A percentile compares a stretch with the other conserved stretches of the same genome.
Evolutionary conservation across 2,797 vertebrate species (phyloP).

Genomic region (Gila robusta): DNA sequence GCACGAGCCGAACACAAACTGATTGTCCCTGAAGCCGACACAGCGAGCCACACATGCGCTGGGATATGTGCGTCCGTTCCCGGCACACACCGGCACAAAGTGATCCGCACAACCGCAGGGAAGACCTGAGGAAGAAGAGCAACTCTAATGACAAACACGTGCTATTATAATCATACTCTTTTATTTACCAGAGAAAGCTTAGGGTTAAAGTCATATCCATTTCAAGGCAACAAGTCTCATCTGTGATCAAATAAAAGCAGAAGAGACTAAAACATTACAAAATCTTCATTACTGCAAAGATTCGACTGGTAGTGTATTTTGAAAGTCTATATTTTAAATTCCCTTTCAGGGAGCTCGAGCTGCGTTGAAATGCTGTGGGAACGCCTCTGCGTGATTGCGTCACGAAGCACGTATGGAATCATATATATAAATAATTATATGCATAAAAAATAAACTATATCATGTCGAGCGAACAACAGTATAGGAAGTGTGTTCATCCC

Average conservation of each 20-base stretch:
- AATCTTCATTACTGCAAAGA: too few species aligned
- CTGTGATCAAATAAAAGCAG: neutral
- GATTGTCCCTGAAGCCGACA: conserved; percentile 90
- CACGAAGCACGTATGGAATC: too few species aligned
- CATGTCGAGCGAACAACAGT: too few species aligned
- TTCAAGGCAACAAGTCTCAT: neutral
- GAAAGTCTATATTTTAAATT: too few species aligned
- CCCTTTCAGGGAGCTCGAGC: too few species aligned
- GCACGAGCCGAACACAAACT: conserved; percentile 92
- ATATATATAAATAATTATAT: too few species aligned
- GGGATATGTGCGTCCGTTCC: conserved; percentile 93
- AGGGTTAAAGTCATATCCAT: neutral
- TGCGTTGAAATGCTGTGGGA: too few species aligned
- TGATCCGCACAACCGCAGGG: conserved; percentile 93
- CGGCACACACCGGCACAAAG: conserved; percentile 94
- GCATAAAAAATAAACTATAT: too few species aligned
- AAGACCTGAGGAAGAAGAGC: conserved; percentile 79
- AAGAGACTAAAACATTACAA: too few species aligned
- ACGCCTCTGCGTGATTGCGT: too few species aligned
- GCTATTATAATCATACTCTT: neutral
- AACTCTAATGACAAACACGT: neutral
- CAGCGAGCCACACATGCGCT: conserved; percentile 95
- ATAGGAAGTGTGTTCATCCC: too few species aligned
- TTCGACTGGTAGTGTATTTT: too few species aligned
- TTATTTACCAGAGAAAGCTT: neutral